Evolutionary conservation across 2,113 vertebrate genomes (phyloP), one percentile per base, ranked within the genome.

Genomic region (Holacanthus passer): DNA sequence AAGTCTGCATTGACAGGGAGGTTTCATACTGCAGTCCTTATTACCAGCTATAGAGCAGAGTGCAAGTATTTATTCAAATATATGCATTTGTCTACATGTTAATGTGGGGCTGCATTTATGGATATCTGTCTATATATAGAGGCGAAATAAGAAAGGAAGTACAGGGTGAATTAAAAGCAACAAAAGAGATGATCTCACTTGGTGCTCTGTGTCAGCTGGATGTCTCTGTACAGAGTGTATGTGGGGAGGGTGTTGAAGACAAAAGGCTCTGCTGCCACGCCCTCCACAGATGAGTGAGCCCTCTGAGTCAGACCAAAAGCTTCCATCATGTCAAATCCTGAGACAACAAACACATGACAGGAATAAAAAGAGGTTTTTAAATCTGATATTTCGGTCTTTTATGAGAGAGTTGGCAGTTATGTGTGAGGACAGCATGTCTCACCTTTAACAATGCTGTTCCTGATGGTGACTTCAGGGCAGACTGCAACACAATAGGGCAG

Each of bases 311-410:
- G 92, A 77, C 98, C 97, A 37, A 99, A 99, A 2, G 93, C 95
- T 19, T 94, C 96, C 98, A 99, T 98, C 96, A 99, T 96, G 89
- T 98, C 93, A 53, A 97, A 98, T 11, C 98, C 98, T 99, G 81
- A 41, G n/a, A 31, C 37, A 27, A 56, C 63, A 85, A 73, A 85
- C 16, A 64, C 37, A 32, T 1, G n/a, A 27, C 24, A 58, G 32
- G 16, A 13, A 79, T 16, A 16, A 27, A 22, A 24, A 7, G 10
- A 50, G 27, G 2, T 24, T 52, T 52, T n/a, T 4, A 52, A 9
- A n/a, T 52, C 8, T n/a, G 50, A 24, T 27, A 2, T 55, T 55
- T 56, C 2, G 7, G 14, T 56, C 50, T 24, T 52, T 52, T 24
- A 5, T 55, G 12, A 31, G 27, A 56, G 55, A 29, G 55, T 56